These are phyloP conservation scores for Carlito syrichta DNA, from an alignment of 2,113 vertebrate genomes.

Conservation along the genomic window DNA sequence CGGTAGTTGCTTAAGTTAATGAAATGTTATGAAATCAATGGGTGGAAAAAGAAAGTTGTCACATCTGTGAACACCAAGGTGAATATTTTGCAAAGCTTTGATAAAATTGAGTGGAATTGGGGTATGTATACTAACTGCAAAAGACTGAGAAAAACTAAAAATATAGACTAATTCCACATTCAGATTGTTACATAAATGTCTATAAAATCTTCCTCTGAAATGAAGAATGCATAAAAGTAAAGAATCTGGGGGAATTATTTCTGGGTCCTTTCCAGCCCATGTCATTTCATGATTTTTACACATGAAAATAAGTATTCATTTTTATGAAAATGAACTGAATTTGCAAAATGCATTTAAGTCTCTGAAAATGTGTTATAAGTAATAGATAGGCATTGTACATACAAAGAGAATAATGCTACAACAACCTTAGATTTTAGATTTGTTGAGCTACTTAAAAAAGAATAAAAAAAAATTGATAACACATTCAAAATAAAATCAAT, in stretches of 20 bases:
- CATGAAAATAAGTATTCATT: neutral
- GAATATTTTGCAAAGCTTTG: neutral
- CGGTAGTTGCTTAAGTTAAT: neutral
- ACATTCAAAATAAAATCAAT: conserved; percentile 10
- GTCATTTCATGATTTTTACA: neutral
- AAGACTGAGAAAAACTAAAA: neutral
- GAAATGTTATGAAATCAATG: neutral
- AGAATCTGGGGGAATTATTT: neutral
- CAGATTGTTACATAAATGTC: neutral
- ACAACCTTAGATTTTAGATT: neutral
- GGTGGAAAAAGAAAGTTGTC: neutral
- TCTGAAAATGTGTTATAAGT: neutral
- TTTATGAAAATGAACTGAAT: neutral
- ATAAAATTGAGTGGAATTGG: neutral
- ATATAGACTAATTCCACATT: neutral
- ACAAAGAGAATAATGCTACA: neutral
- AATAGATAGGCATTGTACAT: neutral
- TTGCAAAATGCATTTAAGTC: neutral
- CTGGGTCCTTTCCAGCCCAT: neutral
- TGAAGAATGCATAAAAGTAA: neutral
- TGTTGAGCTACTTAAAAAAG: neutral
- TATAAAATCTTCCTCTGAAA: neutral
- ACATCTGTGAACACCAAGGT: neutral
- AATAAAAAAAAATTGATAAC: neutral
- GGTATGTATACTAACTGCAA: neutral